Evolutionary conservation across 2,797 vertebrate species (phyloP).

Genomic region (Manis crassicaudata): DNA sequence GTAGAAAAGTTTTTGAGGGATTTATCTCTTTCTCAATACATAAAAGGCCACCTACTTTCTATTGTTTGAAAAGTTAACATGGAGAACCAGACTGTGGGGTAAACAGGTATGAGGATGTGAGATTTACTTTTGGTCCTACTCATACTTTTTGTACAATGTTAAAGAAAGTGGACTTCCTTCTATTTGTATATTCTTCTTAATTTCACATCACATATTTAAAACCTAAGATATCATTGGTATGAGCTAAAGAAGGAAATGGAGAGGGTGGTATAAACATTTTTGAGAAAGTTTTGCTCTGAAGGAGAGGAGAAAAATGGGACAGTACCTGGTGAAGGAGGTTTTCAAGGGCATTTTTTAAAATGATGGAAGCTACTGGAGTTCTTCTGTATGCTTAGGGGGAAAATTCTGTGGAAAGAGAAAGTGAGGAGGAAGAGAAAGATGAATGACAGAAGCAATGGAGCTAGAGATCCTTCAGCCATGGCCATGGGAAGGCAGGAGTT

Average conservation of each 20-base stretch:
- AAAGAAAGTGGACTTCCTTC: constrained; percentile 80
- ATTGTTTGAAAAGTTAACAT: constrained; percentile 77
- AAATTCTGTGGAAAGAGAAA: neutral
- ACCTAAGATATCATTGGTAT: neutral
- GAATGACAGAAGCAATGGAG: neutral
- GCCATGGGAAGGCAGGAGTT: neutral
- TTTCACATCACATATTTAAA: constrained; percentile 64
- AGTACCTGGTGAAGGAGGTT: neutral
- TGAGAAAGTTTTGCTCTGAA: neutral
- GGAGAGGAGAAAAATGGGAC: neutral
- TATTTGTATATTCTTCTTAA: constrained; percentile 66
- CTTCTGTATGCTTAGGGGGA: neutral
- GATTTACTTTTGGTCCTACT: constrained; percentile 79
- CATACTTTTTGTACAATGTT: constrained; percentile 84
- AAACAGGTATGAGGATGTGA: constrained; percentile 73
- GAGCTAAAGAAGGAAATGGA: neutral
- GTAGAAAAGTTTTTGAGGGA: constrained; percentile 64
- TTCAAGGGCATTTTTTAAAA: neutral
- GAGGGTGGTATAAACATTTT: neutral
- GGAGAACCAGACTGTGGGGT: constrained; percentile 76
- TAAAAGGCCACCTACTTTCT: constrained; percentile 73
- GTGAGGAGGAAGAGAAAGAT: neutral
- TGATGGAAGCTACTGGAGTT: neutral
- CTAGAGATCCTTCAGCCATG: neutral
- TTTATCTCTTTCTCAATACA: constrained; percentile 50